Base-by-base conservation (phyloP, 2,113 vertebrate genomes). In the Toxotes jaculatrix region DNA sequence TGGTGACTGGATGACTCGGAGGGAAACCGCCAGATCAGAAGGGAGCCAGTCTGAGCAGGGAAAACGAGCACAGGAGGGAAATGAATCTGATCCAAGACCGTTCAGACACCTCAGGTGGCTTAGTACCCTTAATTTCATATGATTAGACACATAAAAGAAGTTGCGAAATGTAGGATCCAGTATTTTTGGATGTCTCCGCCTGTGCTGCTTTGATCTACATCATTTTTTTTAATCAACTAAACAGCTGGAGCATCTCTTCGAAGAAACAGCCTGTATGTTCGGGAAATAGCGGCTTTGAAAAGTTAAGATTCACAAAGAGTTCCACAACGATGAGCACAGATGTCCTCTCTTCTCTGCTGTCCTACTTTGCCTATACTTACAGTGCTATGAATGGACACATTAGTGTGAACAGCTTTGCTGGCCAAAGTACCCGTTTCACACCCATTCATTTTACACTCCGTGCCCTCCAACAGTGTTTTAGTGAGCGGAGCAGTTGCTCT, bases 401-500 rank as follows among this genome's bases (percentile, higher is more conserved):
- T 19, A 43, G 27, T 49, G 38, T 27, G 19, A 21, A 40, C 38
- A 69, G 31, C 36, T 3, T n/a, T 12, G 13, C n/a, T 10, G 7
- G 6, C 31, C 23, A 59, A 32, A 42, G 23, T 14, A 13, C 5
- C 19, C 59, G 40, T 68, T 65, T 76, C 65, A 83, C 16, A 45
- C 40, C 31, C 73, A 16, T 4, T 74, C 36, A 66, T 65, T 64
- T 74, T 7, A 49, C 23, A 53, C 73, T n/a, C n/a, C n/a, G n/a
- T n/a, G n/a, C n/a, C n/a, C n/a, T n/a, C n/a, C n/a, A n/a, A n/a
- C n/a, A n/a, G n/a, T n/a, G n/a, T n/a, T 85, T 76, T 65, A 82
- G 62, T 31, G n/a, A n/a, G n/a, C n/a, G n/a, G 49, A 60, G 31
- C 47, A 47, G 19, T 21, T 13, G 19, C 51, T 55, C 10, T 42